Percentiles rank a stretch among this genome's conserved stretches.
Conservation (phyloP, 2,888 invertebrate genomes). For the Polymixis flavicincta region DNA sequence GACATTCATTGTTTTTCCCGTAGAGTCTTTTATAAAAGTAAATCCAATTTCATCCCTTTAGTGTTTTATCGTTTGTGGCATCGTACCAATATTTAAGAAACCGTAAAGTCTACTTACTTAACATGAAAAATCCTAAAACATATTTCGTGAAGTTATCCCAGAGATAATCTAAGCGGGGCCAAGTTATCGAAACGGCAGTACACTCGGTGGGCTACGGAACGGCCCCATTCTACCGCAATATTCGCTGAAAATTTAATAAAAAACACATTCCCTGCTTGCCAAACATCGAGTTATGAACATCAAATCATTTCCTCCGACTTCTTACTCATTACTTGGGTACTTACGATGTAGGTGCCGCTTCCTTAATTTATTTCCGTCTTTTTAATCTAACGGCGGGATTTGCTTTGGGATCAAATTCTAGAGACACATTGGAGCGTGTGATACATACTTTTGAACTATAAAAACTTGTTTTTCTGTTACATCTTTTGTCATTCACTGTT, state of each 20-base stretch:
- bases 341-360: neutral
- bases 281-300: constrained; percentile 53
- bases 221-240: constrained; percentile 46
- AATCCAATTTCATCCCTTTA: constrained; percentile 37
- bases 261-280: constrained; percentile 54
- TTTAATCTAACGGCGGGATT: constrained; percentile 18
- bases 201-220: constrained; percentile 29
- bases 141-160: constrained; percentile 46
- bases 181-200: constrained; percentile 42
- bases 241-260: constrained; percentile 63
- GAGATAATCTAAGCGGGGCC: constrained; percentile 39
- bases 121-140: constrained; percentile 34
- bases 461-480: too few relatives aligned
- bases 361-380: constrained; percentile 22
- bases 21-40: neutral
- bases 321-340: constrained; percentile 15
- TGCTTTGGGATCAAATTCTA: constrained; percentile 16
- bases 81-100: constrained; percentile 35
- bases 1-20: too few relatives aligned
- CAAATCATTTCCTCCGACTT: constrained; percentile 47
- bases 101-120: constrained; percentile 34
- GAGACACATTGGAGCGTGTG: constrained; percentile 1
- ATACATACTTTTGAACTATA: too few relatives aligned
- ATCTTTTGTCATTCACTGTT: too few relatives aligned
- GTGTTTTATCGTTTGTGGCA: constrained; percentile 30